A percentile compares a stretch with the other conserved stretches of the same genome.
Evolutionary conservation across 2,797 vertebrate genomes (phyloP).

Genomic region (Monodelphis domestica): DNA sequence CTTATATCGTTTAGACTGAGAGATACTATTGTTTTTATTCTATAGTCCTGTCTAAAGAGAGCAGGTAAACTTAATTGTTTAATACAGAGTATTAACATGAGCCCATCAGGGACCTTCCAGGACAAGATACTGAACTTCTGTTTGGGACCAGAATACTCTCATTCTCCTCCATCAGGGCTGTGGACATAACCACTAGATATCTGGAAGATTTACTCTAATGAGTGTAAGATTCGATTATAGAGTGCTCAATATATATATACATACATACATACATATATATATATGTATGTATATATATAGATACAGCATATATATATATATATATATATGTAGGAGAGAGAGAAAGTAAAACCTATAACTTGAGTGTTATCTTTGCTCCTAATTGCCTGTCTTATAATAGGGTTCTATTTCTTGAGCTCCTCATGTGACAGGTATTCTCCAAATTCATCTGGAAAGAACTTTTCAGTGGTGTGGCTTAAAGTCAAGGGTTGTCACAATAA

Average conservation of each 20-base stretch:
- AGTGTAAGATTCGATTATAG: background rate
- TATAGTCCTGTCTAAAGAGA: background rate
- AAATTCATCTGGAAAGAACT: background rate
- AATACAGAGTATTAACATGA: background rate
- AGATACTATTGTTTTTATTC: background rate
- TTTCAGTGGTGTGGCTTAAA: background rate
- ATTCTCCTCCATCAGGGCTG: background rate
- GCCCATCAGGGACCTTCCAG: background rate
- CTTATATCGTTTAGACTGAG: background rate
- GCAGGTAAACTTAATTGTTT: background rate
- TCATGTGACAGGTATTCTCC: background rate
- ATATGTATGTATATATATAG: background rate
- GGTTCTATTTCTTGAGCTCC: background rate
- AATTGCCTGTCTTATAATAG: background rate
- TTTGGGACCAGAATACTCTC: background rate
- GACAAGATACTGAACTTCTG: background rate
- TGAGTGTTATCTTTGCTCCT: background rate
- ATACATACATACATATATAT: background rate
- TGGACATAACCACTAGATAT: background rate
- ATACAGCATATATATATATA: background rate
- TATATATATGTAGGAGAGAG: background rate
- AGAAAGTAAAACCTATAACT: background rate
- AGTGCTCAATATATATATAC: background rate
- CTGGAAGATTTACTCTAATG: conserved; percentile 2
- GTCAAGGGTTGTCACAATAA: background rate